Percentiles rank a stretch among this genome's conserved stretches.
Evolutionary conservation across 2,113 vertebrate species (phyloP).

Genomic region (Pica pica): DNA sequence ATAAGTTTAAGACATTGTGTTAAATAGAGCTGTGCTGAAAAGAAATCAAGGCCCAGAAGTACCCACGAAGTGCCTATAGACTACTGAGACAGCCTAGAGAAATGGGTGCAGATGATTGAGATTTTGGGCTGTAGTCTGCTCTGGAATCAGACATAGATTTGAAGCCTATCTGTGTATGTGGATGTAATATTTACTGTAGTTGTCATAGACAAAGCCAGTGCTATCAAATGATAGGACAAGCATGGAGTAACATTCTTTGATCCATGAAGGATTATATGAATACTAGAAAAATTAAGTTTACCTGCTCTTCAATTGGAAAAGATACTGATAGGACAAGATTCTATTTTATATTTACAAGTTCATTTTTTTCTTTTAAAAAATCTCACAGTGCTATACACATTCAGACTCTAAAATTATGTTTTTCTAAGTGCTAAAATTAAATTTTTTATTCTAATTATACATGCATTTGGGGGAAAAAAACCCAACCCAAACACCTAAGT

Average conservation of each 20-base stretch:
- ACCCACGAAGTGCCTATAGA: neutral
- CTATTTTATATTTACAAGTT: neutral
- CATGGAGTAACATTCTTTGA: neutral
- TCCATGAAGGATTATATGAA: neutral
- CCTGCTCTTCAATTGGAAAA: neutral
- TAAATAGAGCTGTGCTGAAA: neutral
- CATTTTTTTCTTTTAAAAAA: neutral
- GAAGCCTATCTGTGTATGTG: neutral
- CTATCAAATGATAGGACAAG: neutral
- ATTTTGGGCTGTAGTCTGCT: neutral
- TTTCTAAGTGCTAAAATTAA: neutral
- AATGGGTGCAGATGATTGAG: neutral
- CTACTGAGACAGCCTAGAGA: neutral
- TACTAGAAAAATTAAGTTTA: neutral
- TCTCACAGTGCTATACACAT: neutral
- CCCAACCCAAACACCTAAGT: rapidly evolving
- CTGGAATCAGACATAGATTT: neutral
- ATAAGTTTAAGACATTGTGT: neutral
- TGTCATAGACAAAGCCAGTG: neutral
- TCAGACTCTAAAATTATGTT: neutral
- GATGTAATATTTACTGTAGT: neutral
- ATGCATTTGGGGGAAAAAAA: rapidly evolving
- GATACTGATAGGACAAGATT: neutral
- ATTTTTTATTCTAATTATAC: neutral
- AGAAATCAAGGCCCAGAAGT: neutral